A percentile compares a stretch with the other conserved stretches of the same genome.
Conservation (phyloP, 2,888 invertebrate species). For the Spilosoma lubricipeda region DNA sequence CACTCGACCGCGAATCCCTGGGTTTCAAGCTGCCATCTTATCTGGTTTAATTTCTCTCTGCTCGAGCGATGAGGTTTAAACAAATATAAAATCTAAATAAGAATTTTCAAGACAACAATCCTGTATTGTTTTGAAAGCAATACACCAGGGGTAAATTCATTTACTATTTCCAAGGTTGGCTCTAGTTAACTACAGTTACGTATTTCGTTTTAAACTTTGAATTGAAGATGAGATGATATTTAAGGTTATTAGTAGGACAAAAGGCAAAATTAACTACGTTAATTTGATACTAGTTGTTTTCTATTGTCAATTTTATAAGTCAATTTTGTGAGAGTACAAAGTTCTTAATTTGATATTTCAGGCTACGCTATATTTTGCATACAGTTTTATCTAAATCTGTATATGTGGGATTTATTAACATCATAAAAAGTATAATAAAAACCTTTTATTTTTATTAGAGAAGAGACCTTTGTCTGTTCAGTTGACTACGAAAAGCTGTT, state of each 20-base stretch:
- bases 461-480: too few relatives aligned
- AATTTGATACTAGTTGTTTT: background rate
- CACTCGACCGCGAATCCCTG: slow-evolving; percentile 34
- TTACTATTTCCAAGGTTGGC: background rate
- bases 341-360: background rate
- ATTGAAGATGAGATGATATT: background rate
- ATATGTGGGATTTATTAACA: background rate
- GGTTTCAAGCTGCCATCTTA: slow-evolving; percentile 48
- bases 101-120: background rate
- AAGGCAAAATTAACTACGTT: too few relatives aligned
- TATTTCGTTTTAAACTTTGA: background rate
- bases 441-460: too few relatives aligned
- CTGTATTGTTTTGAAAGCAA: slow-evolving; percentile 12
- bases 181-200: background rate
- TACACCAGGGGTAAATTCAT: background rate
- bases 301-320: background rate
- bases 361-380: too few relatives aligned
- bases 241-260: background rate
- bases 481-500: too few relatives aligned
- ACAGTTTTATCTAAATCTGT: background rate
- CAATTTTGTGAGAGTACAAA: background rate
- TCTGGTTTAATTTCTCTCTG: slow-evolving; percentile 46
- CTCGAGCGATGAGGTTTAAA: slow-evolving; percentile 24
- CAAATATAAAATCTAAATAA: slow-evolving; percentile 12
- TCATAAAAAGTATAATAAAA: too few relatives aligned